phyloP scores from a whole-genome alignment of 2,113 vertebrate genomes.

The Aegypius monachus region DNA sequence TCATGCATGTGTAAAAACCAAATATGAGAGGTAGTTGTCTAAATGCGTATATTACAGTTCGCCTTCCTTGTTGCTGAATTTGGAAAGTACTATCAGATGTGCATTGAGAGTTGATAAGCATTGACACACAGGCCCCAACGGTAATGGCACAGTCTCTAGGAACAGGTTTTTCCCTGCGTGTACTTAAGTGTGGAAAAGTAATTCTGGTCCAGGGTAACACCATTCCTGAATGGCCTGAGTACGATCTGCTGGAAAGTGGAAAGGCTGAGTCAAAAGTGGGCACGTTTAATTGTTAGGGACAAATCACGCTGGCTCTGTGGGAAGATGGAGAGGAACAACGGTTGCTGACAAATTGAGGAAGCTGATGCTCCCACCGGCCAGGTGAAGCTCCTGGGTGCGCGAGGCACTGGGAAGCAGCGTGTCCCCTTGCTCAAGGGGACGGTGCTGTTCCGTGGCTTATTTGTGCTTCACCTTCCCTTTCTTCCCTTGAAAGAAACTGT shows the following conservation, averaged over 20 bases:
- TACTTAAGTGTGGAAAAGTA: not conserved
- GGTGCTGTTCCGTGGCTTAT: not conserved
- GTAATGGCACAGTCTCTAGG: not conserved
- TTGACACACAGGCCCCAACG: not conserved
- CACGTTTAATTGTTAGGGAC: not conserved
- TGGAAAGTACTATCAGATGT: not conserved
- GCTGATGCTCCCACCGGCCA: not conserved
- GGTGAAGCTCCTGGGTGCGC: not conserved
- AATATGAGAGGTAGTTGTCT: not conserved
- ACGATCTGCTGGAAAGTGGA: not conserved
- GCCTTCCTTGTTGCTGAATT: not conserved
- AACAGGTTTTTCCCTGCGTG: not conserved
- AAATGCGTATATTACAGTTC: not conserved
- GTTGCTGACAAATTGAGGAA: not conserved
- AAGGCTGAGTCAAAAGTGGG: not conserved
- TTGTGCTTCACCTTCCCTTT: not conserved
- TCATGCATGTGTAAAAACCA: not conserved
- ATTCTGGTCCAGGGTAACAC: not conserved
- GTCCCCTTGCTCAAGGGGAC: rapidly evolving
- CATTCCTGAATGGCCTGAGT: not conserved
- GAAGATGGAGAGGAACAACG: not conserved
- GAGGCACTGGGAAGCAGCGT: not conserved
- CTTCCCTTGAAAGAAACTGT: not conserved
- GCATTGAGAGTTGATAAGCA: not conserved
- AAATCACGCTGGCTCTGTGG: not conserved